Base-by-base conservation (phyloP, 2,888 invertebrate species). In the Argyra leucocephala region DNA sequence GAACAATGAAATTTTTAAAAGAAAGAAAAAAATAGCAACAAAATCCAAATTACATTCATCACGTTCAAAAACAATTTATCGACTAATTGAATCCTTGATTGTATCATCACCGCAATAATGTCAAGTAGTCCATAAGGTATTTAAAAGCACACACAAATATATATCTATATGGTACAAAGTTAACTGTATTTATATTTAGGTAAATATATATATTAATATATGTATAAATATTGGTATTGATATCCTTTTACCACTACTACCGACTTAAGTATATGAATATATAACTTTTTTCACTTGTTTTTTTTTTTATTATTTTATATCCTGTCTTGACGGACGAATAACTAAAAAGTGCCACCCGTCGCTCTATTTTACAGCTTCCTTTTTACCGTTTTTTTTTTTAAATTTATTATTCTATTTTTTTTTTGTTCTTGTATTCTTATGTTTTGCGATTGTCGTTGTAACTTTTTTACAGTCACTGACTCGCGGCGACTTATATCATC, bases 401-500 rank as follows among this genome's bases (percentile, higher is more conserved):
- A 26, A 26, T 26, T 10, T 10, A 31, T 31, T 4, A 31, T 31
- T 31, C 12, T 31, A 10, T 31, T 26, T 26, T 26, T 26, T 26
- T 26, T 26, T 26, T 26, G 4, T 26, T 26, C 7, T 26, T 26
- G 4, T 26, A 26, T n/a, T n/a, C n/a, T n/a, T n/a, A n/a, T 31
- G 31, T 37, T n/a, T 5, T 48, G 18, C 18, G 6, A 48, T 48
- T 48, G 48, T 48, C 18, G 48, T 48, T n/a, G 48, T 48, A 15
- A 48, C 18, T 48, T 48, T n/a, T 48, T n/a, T 18, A 31, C 31
- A 18, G 61, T 24, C 31, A 61, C 7, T 31, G 26, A 31, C 61
- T 61, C 26, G n/a, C 21, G n/a, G 24, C 61, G 9, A 61, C 31
- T 61, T 61, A 61, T 61, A 58, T 58, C 22, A 58, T 58, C 22